Conservation (phyloP, 1,140 invertebrate genomes). For the Nasonia vitripennis region DNA sequence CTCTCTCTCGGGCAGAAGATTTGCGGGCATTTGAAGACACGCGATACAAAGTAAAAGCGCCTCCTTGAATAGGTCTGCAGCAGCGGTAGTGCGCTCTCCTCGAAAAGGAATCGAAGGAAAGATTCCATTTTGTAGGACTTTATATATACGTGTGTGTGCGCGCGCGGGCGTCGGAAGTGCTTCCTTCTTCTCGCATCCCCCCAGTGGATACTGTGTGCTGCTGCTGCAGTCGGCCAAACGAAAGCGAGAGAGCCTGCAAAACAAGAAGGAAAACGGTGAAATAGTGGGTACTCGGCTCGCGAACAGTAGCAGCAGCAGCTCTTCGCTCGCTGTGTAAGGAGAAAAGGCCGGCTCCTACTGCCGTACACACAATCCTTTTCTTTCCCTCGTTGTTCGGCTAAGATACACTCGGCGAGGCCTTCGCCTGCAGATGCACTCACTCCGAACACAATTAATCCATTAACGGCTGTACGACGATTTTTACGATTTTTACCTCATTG, state of each 20-base stretch:
- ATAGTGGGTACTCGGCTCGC: neutral
- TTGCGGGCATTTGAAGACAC: constrained; percentile 40
- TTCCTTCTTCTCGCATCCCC: neutral
- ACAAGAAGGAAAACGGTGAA: neutral
- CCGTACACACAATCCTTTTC: too few species aligned
- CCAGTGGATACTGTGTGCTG: neutral
- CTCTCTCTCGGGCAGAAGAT: constrained; percentile 12
- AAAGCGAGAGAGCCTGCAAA: constrained; percentile 6
- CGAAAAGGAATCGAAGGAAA: constrained; percentile 33
- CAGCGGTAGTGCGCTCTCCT: neutral
- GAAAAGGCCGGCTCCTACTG: neutral
- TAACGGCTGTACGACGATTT: neutral
- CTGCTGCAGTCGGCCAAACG: neutral
- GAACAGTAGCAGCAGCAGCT: too few species aligned
- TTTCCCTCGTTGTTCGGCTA: neutral
- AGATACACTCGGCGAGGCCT: neutral
- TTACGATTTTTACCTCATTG: neutral
- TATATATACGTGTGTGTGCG: neutral
- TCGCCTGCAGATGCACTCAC: constrained; percentile 10
- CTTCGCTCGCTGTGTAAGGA: neutral
- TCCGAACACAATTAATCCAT: constrained; percentile 23
- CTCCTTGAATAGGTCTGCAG: constrained; percentile 8
- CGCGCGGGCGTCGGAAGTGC: constrained; percentile 3
- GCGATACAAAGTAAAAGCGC: constrained; percentile 43
- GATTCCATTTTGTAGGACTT: constrained; percentile 41